Percentiles rank a stretch among this genome's conserved stretches.
Evolutionary conservation across 2,797 vertebrate genomes (phyloP).

Genomic region (Pempheris klunzingeri): DNA sequence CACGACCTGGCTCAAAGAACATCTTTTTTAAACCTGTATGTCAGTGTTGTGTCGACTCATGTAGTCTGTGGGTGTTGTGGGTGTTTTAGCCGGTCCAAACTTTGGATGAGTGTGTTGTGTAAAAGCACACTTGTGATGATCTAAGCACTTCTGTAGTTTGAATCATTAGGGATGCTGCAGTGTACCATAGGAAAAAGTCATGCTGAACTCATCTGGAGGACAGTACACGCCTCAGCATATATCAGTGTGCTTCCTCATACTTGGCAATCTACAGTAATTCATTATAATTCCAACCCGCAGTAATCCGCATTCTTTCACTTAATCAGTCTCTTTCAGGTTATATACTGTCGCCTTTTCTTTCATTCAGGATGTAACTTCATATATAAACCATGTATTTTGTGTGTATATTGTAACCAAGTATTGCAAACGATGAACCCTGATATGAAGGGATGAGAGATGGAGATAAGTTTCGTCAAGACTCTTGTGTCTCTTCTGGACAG

Average conservation of each 20-base stretch:
- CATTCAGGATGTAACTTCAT: conserved; percentile 35
- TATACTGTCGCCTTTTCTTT: conserved; percentile 41
- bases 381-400: conserved; percentile 36
- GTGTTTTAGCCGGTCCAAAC: conserved; percentile 52
- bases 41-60: conserved; percentile 51
- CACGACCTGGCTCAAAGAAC: background rate
- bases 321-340: conserved; percentile 48
- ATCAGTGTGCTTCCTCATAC: conserved; percentile 49
- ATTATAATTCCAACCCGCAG: conserved; percentile 54
- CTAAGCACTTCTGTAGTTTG: conserved; percentile 75
- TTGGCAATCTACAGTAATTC: conserved; percentile 28
- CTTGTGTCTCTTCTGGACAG: conserved; percentile 5
- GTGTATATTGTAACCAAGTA: conserved; percentile 3
- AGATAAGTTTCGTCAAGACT: conserved; percentile 1
- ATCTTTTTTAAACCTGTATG: conserved; percentile 31
- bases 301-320: conserved; percentile 27
- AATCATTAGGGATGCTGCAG: conserved; percentile 73
- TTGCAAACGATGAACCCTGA: no score
- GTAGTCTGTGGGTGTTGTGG: conserved; percentile 56
- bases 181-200: conserved; percentile 63
- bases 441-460: no score
- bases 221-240: conserved; percentile 66
- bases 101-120: conserved; percentile 64
- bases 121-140: conserved; percentile 76
- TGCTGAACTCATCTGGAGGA: conserved; percentile 59